Conservation (phyloP, 2,888 invertebrate species). For the Plutella xylostella region DNA sequence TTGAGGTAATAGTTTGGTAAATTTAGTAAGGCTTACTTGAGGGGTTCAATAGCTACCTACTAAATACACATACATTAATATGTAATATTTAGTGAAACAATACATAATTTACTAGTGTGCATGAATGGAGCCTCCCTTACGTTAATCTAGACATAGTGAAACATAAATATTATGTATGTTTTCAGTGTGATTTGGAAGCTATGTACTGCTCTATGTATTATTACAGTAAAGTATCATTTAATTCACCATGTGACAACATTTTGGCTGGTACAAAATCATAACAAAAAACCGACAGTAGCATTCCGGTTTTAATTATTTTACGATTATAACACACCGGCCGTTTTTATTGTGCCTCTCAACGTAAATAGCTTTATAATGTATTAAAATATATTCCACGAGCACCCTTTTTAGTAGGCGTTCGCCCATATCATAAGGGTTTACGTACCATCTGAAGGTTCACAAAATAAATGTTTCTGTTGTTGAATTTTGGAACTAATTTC, state of each 20-base stretch:
- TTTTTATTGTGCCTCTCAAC: conserved; percentile 32
- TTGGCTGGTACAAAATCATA: conserved; percentile 8
- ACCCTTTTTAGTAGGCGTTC: conserved; percentile 4
- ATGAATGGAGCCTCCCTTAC: too few species aligned
- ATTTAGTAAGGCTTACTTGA: background rate
- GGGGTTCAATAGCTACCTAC: background rate
- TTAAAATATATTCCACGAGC: conserved; percentile 46
- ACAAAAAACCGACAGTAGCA: conserved; percentile 38
- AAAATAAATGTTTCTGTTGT: too few species aligned
- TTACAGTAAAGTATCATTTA: background rate
- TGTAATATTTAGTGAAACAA: background rate
- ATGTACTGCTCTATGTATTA: background rate
- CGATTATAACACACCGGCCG: conserved; percentile 39
- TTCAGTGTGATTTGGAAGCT: too few species aligned
- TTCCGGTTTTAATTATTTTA: conserved; percentile 33
- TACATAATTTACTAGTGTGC: too few species aligned
- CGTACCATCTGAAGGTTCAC: too few species aligned
- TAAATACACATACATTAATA: background rate
- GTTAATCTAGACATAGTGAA: too few species aligned
- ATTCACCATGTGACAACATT: background rate
- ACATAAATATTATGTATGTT: too few species aligned
- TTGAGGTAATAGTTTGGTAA: conserved; percentile 5
- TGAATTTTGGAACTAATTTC: background rate
- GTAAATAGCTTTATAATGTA: conserved; percentile 51
- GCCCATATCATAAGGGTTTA: conserved; percentile 1